phyloP scores from a whole-genome alignment of 2,888 invertebrate genomes.

The Phlogophora meticulosa region DNA sequence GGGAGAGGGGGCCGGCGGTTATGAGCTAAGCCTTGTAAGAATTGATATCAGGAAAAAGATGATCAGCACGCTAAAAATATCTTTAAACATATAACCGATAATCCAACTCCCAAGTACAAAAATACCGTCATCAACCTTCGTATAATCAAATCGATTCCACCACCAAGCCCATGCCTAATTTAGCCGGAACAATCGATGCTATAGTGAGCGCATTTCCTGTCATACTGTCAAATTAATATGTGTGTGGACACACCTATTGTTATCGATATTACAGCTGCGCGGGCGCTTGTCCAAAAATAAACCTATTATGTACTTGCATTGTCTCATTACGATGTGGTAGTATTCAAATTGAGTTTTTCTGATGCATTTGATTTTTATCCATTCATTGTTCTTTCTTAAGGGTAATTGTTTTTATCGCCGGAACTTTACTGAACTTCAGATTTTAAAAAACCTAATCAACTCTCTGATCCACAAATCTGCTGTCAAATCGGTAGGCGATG shows the following conservation, averaged over 20 bases:
- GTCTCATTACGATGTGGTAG: slow-evolving; percentile 37
- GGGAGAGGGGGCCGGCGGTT: too few species aligned
- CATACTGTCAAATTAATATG: slow-evolving; percentile 45
- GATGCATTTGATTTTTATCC: slow-evolving; percentile 4
- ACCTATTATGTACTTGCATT: slow-evolving; percentile 10
- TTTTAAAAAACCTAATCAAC: too few species aligned
- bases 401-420: too few species aligned
- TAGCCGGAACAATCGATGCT: slow-evolving; percentile 56
- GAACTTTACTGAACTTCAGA: too few species aligned
- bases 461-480: too few species aligned
- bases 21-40: too few species aligned
- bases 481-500: too few species aligned
- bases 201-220: slow-evolving; percentile 55
- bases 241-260: slow-evolving; percentile 41
- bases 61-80: too few species aligned
- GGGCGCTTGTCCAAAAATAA: slow-evolving; percentile 51
- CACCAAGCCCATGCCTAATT: slow-evolving; percentile 46
- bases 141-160: slow-evolving; percentile 24
- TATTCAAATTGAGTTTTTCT: slow-evolving; percentile 49
- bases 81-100: background rate
- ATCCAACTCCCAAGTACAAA: background rate
- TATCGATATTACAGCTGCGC: slow-evolving; percentile 22
- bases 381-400: background rate
- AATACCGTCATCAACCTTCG: slow-evolving; percentile 7
- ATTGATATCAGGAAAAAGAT: too few species aligned